Evolutionary conservation across 2,888 invertebrate genomes (phyloP).

Genomic region (Zaprionus obscuricornis): DNA sequence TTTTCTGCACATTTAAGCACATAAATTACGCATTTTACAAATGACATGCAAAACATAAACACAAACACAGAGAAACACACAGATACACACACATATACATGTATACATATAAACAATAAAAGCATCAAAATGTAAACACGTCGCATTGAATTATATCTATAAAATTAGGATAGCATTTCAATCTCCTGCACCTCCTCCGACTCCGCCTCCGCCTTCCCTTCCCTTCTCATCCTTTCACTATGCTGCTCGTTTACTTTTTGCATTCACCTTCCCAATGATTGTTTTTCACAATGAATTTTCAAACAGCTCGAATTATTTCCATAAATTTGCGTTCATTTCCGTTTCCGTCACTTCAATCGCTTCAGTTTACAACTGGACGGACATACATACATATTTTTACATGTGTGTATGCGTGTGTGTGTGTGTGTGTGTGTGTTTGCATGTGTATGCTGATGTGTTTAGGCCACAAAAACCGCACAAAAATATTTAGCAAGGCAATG

Average conservation of each 20-base stretch:
- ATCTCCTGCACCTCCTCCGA: not conserved
- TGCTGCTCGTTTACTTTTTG: too few relatives aligned
- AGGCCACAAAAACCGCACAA: slow-evolving; percentile 42
- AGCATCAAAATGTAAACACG: slow-evolving; percentile 49
- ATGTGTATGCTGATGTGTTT: too few relatives aligned
- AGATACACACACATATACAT: slow-evolving; percentile 1
- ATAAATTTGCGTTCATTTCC: slow-evolving; percentile 76
- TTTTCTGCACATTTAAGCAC: slow-evolving; percentile 66
- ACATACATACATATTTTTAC: too few relatives aligned
- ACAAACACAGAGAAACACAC: slow-evolving; percentile 47
- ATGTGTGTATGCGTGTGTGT: too few relatives aligned
- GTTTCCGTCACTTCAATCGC: slow-evolving; percentile 67
- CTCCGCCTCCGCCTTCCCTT: too few relatives aligned
- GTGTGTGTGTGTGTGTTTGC: too few relatives aligned
- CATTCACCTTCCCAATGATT: slow-evolving; percentile 36
- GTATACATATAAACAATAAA: slow-evolving; percentile 31
- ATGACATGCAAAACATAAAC: slow-evolving; percentile 44
- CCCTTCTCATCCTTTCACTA: too few relatives aligned
- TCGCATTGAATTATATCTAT: slow-evolving; percentile 58
- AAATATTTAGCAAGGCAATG: slow-evolving; percentile 64
- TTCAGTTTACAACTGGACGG: slow-evolving; percentile 22
- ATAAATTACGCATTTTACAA: slow-evolving; percentile 65
- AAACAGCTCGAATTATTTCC: slow-evolving; percentile 69
- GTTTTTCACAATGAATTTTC: slow-evolving; percentile 43
- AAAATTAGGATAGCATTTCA: slow-evolving; percentile 42